Conservation (phyloP, 2,888 invertebrate species). For the Standfussiana lucernea region DNA sequence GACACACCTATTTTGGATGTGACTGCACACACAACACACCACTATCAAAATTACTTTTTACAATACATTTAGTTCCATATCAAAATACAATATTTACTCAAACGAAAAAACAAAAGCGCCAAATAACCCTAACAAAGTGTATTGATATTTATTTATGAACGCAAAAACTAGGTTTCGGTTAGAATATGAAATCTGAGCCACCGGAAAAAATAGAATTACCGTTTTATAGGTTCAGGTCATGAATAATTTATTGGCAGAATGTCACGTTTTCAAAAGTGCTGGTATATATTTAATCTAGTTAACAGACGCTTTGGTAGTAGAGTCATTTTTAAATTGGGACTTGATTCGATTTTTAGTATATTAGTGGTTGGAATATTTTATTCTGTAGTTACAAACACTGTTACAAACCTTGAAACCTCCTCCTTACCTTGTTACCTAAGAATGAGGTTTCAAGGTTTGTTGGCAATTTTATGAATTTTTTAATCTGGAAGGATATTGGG, state of each 20-base stretch:
- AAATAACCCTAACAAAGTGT: slow-evolving; percentile 3
- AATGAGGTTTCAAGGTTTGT: not conserved
- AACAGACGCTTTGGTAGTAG: slow-evolving; percentile 18
- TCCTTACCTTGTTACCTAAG: too few relatives aligned
- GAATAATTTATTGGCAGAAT: slow-evolving; percentile 41
- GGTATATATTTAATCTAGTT: slow-evolving; percentile 41
- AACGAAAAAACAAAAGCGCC: not conserved
- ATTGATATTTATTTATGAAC: slow-evolving; percentile 35
- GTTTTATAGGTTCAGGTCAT: slow-evolving; percentile 34
- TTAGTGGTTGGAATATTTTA: not conserved
- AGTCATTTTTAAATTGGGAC: slow-evolving; percentile 6
- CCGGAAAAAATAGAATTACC: slow-evolving; percentile 41
- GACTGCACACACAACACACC: not conserved
- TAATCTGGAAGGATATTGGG: not conserved
- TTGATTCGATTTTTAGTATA: slow-evolving; percentile 8
- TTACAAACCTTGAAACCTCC: too few relatives aligned
- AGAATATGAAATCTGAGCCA: slow-evolving; percentile 45
- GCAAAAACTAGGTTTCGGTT: slow-evolving; percentile 44
- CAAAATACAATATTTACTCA: slow-evolving; percentile 22
- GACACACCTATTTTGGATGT: not conserved
- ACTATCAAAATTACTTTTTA: slow-evolving; percentile 9
- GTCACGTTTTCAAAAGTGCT: slow-evolving; percentile 26
- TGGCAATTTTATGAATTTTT: not conserved
- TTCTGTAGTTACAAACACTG: too few relatives aligned
- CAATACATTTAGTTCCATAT: not conserved